Conservation (phyloP, 2,113 vertebrate genomes). For the Climacteris rufus region DNA sequence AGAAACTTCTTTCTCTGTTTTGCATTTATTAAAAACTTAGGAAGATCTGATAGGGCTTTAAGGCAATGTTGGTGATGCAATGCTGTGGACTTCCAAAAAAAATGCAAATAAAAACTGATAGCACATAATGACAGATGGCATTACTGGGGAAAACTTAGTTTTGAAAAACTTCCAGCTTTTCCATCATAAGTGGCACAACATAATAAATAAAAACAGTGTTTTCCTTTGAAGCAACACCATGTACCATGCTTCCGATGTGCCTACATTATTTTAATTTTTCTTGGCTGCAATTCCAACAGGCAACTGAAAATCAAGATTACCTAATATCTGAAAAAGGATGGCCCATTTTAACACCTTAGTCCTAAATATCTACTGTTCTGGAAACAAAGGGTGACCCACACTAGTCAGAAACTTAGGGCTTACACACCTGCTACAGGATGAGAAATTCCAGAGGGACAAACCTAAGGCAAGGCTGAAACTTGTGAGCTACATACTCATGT, state of each 20-base stretch:
- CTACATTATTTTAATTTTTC: not conserved
- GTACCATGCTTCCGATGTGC: not conserved
- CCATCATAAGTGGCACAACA: not conserved
- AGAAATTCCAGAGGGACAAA: not conserved
- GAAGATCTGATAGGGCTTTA: not conserved
- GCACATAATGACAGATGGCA: not conserved
- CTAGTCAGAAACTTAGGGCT: not conserved
- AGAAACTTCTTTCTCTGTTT: not conserved
- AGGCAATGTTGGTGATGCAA: not conserved
- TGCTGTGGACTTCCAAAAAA: not conserved
- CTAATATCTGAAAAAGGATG: not conserved
- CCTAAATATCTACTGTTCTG: not conserved
- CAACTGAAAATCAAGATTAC: not conserved
- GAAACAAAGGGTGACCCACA: not conserved
- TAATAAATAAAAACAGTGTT: not conserved
- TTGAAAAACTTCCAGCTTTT: not conserved
- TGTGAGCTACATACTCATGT: not conserved
- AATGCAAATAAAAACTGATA: not conserved
- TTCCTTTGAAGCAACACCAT: not conserved
- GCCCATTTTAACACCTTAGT: not conserved
- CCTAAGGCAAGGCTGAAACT: not conserved
- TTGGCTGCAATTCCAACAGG: not conserved
- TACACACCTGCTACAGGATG: not conserved
- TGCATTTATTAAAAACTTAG: not conserved
- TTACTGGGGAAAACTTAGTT: not conserved